phyloP scores from a whole-genome alignment of 2,113 vertebrate genomes.

The Donacobius atricapilla region DNA sequence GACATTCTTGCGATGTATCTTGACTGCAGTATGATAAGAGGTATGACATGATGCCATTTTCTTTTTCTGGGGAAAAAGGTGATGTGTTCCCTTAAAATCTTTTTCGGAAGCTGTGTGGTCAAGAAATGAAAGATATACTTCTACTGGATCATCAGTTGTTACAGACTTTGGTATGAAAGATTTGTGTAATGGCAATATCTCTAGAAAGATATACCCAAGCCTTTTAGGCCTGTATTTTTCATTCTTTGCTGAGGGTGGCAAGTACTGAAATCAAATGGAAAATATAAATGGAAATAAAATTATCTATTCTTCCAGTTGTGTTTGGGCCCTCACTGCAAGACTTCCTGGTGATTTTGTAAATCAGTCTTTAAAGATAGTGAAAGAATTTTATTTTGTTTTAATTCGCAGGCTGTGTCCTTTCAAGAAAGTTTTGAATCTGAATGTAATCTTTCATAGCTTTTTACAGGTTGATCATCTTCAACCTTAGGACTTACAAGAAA shows the following conservation, averaged over 20 bases:
- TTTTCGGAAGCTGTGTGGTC: neutral
- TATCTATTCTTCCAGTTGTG: neutral
- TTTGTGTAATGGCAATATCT: neutral
- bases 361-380: neutral
- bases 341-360: neutral
- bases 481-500: neutral
- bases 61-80: neutral
- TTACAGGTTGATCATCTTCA: neutral
- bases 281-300: neutral
- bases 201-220: neutral
- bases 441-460: neutral
- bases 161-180: neutral
- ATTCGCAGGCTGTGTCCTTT: neutral
- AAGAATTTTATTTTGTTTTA: neutral
- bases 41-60: neutral
- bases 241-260: neutral
- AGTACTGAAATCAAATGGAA: neutral
- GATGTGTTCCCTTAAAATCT: accelerated
- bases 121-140: neutral
- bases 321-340: neutral
- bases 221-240: neutral
- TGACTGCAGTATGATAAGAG: neutral
- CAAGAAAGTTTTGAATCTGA: neutral
- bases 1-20: neutral
- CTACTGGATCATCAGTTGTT: neutral